Evolutionary conservation across 1,140 invertebrate species (phyloP).

Genomic region (Micrasema minimum): DNA sequence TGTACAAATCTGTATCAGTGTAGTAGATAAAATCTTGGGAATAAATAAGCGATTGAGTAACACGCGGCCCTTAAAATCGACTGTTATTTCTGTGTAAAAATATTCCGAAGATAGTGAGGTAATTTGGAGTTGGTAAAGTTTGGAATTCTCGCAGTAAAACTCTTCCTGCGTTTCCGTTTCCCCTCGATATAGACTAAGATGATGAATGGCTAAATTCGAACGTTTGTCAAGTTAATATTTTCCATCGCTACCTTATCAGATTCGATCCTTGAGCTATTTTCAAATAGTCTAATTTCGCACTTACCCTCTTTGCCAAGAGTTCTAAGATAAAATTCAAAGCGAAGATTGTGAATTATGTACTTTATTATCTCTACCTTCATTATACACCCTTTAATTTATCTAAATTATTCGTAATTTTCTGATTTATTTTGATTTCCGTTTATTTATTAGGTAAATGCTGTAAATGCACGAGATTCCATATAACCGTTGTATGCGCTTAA

Average conservation of each 20-base stretch:
- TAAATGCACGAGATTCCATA: neutral
- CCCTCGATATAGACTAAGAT: conserved; percentile 26
- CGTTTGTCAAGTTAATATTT: conserved; percentile 47
- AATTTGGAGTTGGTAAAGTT: conserved; percentile 51
- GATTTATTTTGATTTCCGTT: too few species aligned
- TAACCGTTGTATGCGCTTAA: conserved; percentile 8
- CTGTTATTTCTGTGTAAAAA: conserved; percentile 22
- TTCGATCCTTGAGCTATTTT: conserved; percentile 35
- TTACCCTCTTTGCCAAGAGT: neutral
- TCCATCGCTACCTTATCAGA: conserved; percentile 42
- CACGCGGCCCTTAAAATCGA: conserved; percentile 17
- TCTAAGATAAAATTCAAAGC: conserved; percentile 5
- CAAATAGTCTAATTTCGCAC: conserved; percentile 42
- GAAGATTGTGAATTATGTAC: neutral
- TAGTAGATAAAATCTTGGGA: conserved; percentile 50
- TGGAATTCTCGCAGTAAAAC: conserved; percentile 19
- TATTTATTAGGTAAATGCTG: too few species aligned
- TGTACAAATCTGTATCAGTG: conserved; percentile 51
- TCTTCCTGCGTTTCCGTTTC: conserved; percentile 19
- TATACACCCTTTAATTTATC: too few species aligned
- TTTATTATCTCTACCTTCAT: conserved; percentile 1
- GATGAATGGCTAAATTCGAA: conserved; percentile 51
- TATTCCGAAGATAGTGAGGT: conserved; percentile 33
- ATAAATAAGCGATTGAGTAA: conserved; percentile 53
- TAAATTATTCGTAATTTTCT: too few species aligned